These are phyloP conservation scores for Brachypodius melanocephalos DNA, from an alignment of 2,113 vertebrate genomes.

Conservation along the genomic window DNA sequence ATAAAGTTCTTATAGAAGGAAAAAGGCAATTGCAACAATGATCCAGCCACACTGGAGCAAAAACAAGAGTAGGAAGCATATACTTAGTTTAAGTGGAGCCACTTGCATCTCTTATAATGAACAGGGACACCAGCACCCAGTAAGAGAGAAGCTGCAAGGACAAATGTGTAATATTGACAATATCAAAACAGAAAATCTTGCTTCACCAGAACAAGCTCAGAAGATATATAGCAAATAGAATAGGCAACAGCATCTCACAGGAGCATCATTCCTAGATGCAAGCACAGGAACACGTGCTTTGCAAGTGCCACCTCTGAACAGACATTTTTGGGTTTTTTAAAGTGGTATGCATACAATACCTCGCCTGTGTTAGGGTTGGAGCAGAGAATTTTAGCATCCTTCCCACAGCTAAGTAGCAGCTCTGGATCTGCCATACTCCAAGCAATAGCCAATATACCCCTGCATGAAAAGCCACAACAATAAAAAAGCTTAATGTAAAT, in stretches of 20 bases:
- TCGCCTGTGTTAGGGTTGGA: conserved; percentile 95
- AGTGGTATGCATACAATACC: conserved; percentile 66
- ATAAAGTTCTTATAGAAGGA: background rate
- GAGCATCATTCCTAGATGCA: background rate
- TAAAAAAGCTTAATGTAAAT: background rate
- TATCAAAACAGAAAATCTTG: background rate
- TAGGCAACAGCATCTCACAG: background rate
- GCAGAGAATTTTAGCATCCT: conserved; percentile 94
- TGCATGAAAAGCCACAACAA: conserved; percentile 32
- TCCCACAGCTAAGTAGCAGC: conserved; percentile 92
- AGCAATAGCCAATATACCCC: conserved; percentile 89
- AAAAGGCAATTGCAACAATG: background rate
- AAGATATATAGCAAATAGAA: background rate
- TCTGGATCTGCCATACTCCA: conserved; percentile 95
- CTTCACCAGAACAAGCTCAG: background rate
- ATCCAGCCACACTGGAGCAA: background rate
- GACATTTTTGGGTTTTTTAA: background rate
- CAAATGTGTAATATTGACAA: fast-evolving
- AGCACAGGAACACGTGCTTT: background rate
- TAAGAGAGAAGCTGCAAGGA: background rate
- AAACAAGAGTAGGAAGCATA: background rate
- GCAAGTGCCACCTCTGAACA: background rate
- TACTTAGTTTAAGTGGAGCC: background rate
- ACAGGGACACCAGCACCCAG: background rate
- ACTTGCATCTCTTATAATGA: background rate